A percentile compares a stretch with the other conserved stretches of the same genome.
Evolutionary conservation across 2,113 vertebrate species (phyloP).

Genomic region (Hypocryptadius cinnamomeus): DNA sequence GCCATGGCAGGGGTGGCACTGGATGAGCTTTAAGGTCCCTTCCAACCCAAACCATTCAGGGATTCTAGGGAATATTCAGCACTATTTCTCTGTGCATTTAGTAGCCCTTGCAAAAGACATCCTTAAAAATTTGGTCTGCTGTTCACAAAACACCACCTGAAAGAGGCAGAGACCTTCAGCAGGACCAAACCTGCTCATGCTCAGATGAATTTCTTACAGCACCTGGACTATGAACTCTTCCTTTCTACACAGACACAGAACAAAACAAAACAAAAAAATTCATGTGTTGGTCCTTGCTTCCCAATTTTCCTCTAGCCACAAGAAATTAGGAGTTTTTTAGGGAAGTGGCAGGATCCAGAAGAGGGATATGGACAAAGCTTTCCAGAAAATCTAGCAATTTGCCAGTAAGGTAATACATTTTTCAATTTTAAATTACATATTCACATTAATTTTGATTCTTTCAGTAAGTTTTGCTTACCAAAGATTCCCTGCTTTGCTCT

Average conservation of each 20-base stretch:
- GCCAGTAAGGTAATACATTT: not conserved
- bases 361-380: rapidly evolving
- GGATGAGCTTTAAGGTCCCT: not conserved
- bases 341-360: not conserved
- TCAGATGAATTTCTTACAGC: not conserved
- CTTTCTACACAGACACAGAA: not conserved
- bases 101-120: not conserved
- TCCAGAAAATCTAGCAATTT: not conserved
- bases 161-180: not conserved
- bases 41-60: not conserved
- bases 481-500: not conserved
- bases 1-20: not conserved
- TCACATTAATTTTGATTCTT: not conserved
- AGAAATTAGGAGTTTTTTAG: not conserved
- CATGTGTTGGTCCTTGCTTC: not conserved
- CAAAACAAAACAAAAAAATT: not conserved
- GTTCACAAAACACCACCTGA: not conserved
- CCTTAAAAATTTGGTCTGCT: not conserved
- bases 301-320: not conserved
- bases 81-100: not conserved
- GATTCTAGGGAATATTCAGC: not conserved
- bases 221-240: not conserved
- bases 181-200: not conserved
- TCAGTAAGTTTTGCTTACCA: not conserved
- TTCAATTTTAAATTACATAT: not conserved